Base-by-base conservation (phyloP, 2,797 vertebrate genomes). In the Pelochelys cantorii region DNA sequence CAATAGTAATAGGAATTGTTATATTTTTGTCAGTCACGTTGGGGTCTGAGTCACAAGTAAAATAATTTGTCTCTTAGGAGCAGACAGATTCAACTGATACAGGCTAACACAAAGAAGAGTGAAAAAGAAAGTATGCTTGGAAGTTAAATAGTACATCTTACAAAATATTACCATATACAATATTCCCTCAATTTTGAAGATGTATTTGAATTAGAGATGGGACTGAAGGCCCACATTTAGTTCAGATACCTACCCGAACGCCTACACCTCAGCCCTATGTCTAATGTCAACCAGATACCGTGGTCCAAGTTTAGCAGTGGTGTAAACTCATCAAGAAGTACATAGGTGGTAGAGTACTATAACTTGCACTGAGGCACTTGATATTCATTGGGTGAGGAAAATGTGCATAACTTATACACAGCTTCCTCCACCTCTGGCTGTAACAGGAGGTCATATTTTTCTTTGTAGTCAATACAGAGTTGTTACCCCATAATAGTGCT, bases 1-100 rank as follows among this genome's bases (percentile, higher is more conserved):
- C 27, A 0, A 0, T 23, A 42, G 48, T 4, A 37, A 37, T 4
- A 0, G 0, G 1, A 71, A 71, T 59, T n/a, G 42, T 1, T 31
- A 25, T 81, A 60, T 37, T 71, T 62, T 7, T 56, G 81, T 57
- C 0, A 3, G 60, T 11, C 56, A 3, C 31, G 1, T 1, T 0
- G 0, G 78, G 80, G 42, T 77, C 80, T 62, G n/a, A 83, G 82
- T 15, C 84, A 85, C 34, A 52, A 4, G 56, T 52, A 14, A 74
- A 93, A 90, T 62, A 0, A 54, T 37, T 48, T 83, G 23, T 60
- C 81, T 74, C 25, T 2, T 62, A 65, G 25, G 59, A 53, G 81
- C 4, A 52, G 77, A 65, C 78, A 86, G 87, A 74, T 14, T 60
- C 84, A 87, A 1, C 59, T 68, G 95, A 79, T 54, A 1, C 0